Percentiles rank a stretch among this genome's conserved stretches.
Evolutionary conservation across 2,113 vertebrate species (phyloP).

Genomic region (Ciconia stormi): DNA sequence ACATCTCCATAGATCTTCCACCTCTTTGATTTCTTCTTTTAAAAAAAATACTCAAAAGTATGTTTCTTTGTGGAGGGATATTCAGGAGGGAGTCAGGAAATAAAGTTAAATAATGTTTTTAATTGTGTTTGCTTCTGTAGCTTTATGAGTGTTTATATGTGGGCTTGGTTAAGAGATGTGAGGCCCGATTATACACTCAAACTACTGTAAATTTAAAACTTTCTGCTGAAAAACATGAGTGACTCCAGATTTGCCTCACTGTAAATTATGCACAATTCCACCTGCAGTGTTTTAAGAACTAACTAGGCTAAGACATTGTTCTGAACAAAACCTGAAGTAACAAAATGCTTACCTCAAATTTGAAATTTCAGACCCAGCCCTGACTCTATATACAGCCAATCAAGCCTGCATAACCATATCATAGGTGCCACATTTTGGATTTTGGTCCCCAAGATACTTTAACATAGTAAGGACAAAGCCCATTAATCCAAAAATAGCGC

Average conservation of each 20-base stretch:
- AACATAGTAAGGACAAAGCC: neutral
- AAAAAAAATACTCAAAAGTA: neutral
- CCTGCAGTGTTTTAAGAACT: neutral
- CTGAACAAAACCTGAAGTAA: neutral
- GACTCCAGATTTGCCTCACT: neutral
- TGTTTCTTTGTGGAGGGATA: neutral
- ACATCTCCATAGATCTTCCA: neutral
- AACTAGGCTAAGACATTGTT: neutral
- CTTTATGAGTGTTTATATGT: neutral
- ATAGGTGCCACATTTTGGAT: neutral
- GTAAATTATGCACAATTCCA: neutral
- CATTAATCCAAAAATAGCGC: neutral
- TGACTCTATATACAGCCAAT: neutral
- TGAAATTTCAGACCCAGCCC: neutral
- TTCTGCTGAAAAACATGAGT: neutral
- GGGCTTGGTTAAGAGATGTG: neutral
- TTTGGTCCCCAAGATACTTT: neutral
- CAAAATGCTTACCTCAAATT: neutral
- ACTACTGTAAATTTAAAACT: neutral
- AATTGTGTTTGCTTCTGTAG: slow-evolving; percentile 14
- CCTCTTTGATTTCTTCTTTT: neutral
- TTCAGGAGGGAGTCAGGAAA: neutral
- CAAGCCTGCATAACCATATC: neutral
- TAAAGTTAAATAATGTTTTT: neutral
- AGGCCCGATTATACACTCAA: neutral